A percentile compares a stretch with the other conserved stretches of the same genome.
phyloP scores from a whole-genome alignment of 1,140 invertebrate species.

The Leguminivora glycinivorella region DNA sequence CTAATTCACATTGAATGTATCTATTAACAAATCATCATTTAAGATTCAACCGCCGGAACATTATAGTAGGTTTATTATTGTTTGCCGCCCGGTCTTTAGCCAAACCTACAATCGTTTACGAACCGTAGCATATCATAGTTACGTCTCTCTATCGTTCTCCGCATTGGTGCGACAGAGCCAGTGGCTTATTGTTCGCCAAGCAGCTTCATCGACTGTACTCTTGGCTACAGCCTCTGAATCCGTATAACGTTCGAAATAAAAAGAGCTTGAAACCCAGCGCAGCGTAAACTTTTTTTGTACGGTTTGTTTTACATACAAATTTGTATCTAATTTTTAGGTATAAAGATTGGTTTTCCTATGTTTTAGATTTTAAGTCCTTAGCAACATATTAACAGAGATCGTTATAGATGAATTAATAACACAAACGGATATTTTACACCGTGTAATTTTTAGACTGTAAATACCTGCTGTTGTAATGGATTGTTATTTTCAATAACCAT shows the following conservation, averaged over 20 bases:
- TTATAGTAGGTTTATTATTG: neutral
- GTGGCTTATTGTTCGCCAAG: too few species aligned
- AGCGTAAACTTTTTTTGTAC: neutral
- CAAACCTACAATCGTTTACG: too few species aligned
- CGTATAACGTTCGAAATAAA: neutral
- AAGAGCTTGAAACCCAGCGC: conserved; percentile 5
- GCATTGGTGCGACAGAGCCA: too few species aligned
- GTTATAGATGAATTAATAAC: neutral
- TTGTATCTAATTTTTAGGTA: neutral
- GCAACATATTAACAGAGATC: neutral
- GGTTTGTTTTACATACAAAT: neutral
- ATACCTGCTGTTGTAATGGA: too few species aligned
- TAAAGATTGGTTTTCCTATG: neutral
- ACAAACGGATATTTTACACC: too few species aligned
- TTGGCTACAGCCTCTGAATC: too few species aligned
- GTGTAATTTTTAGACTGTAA: too few species aligned
- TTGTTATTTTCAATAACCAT: too few species aligned
- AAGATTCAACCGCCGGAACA: neutral
- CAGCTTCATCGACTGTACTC: too few species aligned
- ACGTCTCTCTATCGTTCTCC: too few species aligned
- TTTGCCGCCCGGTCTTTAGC: too few species aligned
- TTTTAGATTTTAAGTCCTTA: neutral
- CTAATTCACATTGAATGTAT: neutral
- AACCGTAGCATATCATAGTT: too few species aligned
- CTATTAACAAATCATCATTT: neutral